Evolutionary conservation across 2,888 invertebrate genomes (phyloP).

Genomic region (Pseudeuparius sepicola): DNA sequence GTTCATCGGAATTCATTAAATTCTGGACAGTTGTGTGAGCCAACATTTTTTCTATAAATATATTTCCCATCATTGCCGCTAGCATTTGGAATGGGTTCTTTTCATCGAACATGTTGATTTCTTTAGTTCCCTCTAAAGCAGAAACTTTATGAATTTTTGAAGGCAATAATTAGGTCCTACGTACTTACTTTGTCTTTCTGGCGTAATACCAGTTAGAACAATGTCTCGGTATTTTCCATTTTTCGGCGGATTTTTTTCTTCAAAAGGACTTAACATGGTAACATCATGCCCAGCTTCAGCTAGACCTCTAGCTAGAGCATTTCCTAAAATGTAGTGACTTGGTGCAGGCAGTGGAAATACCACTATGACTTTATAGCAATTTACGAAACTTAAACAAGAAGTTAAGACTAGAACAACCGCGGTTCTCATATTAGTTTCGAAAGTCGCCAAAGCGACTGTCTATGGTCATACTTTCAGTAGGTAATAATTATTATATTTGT

Average conservation of each 20-base stretch:
- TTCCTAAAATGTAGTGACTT: constrained; percentile 27
- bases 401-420: constrained; percentile 4
- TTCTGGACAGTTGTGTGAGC: constrained; percentile 31
- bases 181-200: too few species aligned
- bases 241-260: constrained; percentile 23
- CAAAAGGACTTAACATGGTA: constrained; percentile 26
- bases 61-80: too few species aligned
- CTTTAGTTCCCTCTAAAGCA: too few species aligned
- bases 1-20: constrained; percentile 31
- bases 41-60: too few species aligned
- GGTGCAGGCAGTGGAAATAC: constrained; percentile 23
- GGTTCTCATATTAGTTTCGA: too few species aligned
- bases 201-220: constrained; percentile 9
- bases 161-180: too few species aligned
- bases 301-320: constrained; percentile 23
- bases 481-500: too few species aligned
- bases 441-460: too few species aligned
- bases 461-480: too few species aligned
- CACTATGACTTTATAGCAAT: constrained; percentile 22
- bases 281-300: constrained; percentile 28
- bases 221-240: constrained; percentile 19
- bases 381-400: constrained; percentile 4
- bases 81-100: too few species aligned
- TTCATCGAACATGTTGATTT: too few species aligned
- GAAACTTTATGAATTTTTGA: too few species aligned